These are phyloP conservation scores for Kryphioiulus occultus DNA, from an alignment of 2,888 invertebrate genomes.

Conservation along the genomic window DNA sequence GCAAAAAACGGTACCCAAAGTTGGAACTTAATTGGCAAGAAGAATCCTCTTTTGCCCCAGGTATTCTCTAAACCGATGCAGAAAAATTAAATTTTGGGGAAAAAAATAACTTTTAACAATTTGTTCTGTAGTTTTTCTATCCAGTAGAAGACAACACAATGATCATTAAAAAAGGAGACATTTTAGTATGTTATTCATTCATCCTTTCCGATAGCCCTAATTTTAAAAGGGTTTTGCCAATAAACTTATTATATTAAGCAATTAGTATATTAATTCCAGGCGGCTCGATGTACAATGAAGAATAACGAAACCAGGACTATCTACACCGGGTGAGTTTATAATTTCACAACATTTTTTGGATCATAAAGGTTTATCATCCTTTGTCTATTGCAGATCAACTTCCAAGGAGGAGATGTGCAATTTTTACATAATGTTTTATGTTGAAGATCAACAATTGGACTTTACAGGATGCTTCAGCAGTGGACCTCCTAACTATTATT, in stretches of 20 bases:
- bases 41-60: slow-evolving; percentile 80
- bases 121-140: slow-evolving; percentile 84
- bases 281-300: slow-evolving; percentile 91
- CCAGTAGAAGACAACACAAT: slow-evolving; percentile 71
- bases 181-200: slow-evolving; percentile 65
- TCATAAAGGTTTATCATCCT: not conserved
- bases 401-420: slow-evolving; percentile 96
- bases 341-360: not conserved
- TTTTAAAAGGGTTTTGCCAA: not conserved
- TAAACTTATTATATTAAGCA: not conserved
- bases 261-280: slow-evolving; percentile 64
- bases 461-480: not conserved
- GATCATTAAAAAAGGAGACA: slow-evolving; percentile 75
- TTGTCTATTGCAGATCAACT: slow-evolving; percentile 70
- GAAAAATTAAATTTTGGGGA: not conserved
- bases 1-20: slow-evolving; percentile 67
- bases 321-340: slow-evolving; percentile 72
- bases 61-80: slow-evolving; percentile 51
- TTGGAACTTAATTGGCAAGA: slow-evolving; percentile 86
- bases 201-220: not conserved
- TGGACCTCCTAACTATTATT: not conserved
- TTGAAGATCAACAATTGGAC: slow-evolving; percentile 67
- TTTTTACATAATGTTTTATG: slow-evolving; percentile 94
- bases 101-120: not conserved
- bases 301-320: slow-evolving; percentile 73